phyloP scores from a whole-genome alignment of 2,888 invertebrate species.

The Podabrus alpinus region DNA sequence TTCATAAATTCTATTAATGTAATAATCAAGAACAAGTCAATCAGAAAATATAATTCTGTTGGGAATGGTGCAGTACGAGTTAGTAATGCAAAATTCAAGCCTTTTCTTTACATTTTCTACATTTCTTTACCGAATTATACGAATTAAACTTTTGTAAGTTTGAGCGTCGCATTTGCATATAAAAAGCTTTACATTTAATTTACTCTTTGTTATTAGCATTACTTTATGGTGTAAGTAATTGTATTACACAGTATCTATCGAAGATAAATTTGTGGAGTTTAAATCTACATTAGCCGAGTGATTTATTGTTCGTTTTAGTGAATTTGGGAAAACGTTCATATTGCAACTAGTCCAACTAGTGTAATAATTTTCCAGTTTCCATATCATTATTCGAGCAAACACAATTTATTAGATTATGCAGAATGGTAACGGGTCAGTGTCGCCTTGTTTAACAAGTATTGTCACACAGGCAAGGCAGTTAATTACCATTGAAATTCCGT shows the following conservation, averaged over 20 bases:
- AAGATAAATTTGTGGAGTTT: not conserved
- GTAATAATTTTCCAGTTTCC: constrained; percentile 1
- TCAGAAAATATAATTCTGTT: not conserved
- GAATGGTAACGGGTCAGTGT: constrained; percentile 19
- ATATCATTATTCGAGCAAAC: constrained; percentile 10
- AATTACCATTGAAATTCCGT: constrained; percentile 29
- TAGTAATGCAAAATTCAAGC: not conserved
- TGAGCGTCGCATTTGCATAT: not conserved
- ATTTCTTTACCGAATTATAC: not conserved
- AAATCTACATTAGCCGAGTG: not conserved
- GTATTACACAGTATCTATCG: not conserved
- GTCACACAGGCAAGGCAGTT: constrained; percentile 24
- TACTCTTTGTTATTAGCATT: not conserved
- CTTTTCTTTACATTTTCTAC: not conserved
- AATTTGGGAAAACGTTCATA: not conserved
- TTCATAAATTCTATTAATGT: not conserved
- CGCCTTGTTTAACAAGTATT: constrained; percentile 25
- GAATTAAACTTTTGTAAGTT: not conserved
- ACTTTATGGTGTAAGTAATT: not conserved
- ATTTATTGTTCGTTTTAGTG: not conserved
- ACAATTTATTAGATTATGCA: constrained; percentile 23
- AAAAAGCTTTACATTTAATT: constrained; percentile 2
- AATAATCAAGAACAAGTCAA: not conserved
- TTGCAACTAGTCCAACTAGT: not conserved
- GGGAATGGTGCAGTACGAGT: not conserved